Conservation (phyloP, 2,797 vertebrate species). For the Myotis daubentonii region DNA sequence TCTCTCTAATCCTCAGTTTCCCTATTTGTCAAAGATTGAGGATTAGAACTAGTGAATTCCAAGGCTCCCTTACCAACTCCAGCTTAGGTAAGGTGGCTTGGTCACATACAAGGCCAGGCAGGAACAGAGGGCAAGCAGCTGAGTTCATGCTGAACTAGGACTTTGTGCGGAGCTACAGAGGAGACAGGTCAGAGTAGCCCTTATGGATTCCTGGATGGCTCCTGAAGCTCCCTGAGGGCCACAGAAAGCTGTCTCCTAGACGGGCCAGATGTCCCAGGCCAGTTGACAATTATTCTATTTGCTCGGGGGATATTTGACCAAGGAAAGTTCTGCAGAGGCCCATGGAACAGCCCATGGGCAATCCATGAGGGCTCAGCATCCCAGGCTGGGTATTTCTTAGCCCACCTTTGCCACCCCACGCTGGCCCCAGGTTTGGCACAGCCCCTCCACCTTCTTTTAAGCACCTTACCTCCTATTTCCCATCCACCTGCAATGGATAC, state of each 20-base stretch:
- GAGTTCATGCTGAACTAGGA: neutral
- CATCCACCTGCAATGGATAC: neutral
- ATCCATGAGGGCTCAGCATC: neutral
- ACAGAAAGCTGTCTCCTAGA: neutral
- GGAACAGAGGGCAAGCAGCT: neutral
- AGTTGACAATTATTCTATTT: neutral
- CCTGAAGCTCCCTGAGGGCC: neutral
- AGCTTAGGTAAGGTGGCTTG: neutral
- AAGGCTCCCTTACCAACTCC: neutral
- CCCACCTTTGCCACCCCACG: fast-evolving
- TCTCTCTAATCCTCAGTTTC: constrained; percentile 14
- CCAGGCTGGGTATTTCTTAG: neutral
- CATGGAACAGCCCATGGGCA: neutral
- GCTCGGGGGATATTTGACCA: neutral
- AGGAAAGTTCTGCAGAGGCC: neutral
- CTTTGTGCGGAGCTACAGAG: neutral
- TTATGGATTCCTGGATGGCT: neutral
- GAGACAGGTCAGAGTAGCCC: neutral
- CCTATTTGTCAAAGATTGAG: neutral
- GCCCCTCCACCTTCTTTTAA: neutral
- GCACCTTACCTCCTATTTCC: too few relatives aligned
- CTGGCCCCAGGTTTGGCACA: neutral
- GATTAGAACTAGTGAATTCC: neutral
- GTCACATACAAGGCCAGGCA: neutral
- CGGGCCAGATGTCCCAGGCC: neutral